A percentile compares a stretch with the other conserved stretches of the same genome.
These are phyloP conservation scores for Peromyscus maniculatus DNA, from an alignment of 2,113 vertebrate species.

Conservation along the genomic window DNA sequence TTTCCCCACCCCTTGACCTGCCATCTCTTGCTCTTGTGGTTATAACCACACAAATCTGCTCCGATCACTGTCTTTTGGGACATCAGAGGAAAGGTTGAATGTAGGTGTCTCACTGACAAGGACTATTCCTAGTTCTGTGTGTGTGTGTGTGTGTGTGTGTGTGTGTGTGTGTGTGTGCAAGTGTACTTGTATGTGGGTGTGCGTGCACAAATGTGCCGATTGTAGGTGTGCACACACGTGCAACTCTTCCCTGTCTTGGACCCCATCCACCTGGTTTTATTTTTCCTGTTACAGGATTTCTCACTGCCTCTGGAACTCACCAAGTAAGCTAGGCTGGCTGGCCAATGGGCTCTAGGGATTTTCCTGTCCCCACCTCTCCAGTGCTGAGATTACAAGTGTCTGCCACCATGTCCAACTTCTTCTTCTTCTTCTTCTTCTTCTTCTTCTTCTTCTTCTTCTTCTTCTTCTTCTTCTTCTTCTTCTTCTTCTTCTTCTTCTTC, in stretches of 20 bases:
- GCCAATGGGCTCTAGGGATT: not conserved
- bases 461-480: no score
- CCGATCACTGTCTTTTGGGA: not conserved
- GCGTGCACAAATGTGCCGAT: no score
- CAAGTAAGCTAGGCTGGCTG: not conserved
- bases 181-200: not conserved
- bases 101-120: rapidly evolving
- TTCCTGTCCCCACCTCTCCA: not conserved
- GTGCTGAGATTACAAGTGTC: not conserved
- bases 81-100: not conserved
- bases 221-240: no score
- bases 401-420: not conserved
- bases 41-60: not conserved
- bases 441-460: no score
- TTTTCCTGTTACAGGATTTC: not conserved
- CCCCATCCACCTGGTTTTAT: not conserved
- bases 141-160: not conserved
- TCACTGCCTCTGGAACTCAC: rapidly evolving
- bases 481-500: not conserved
- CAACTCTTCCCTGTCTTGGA: not conserved
- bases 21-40: not conserved
- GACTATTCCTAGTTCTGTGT: not conserved
- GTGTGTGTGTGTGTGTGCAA: not conserved
- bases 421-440: no score
- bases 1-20: not conserved